phyloP scores from a whole-genome alignment of 2,797 vertebrate genomes.

The Leptatherina wallacei region DNA sequence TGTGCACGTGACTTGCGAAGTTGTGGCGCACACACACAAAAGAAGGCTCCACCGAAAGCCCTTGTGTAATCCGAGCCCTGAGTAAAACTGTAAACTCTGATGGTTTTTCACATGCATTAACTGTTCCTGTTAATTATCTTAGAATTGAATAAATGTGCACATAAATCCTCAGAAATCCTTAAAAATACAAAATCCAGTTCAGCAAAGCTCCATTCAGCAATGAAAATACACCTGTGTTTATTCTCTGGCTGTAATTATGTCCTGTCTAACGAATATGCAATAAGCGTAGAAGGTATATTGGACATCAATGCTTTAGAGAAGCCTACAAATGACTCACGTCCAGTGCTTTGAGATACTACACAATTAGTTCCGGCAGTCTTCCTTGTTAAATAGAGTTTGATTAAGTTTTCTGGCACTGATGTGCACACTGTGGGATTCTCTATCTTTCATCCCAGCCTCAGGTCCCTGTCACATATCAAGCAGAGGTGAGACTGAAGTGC shows the following conservation, averaged over 20 bases:
- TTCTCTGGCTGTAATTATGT: conserved; percentile 47
- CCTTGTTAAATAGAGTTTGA: conserved; percentile 58
- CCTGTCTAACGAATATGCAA: conserved; percentile 48
- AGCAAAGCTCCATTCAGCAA: conserved; percentile 19
- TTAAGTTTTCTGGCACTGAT: conserved; percentile 55
- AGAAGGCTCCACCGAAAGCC: neutral
- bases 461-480: conserved; percentile 63
- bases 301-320: conserved; percentile 42
- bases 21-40: neutral
- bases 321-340: conserved; percentile 41
- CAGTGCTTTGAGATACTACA: conserved; percentile 53
- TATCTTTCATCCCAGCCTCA: conserved; percentile 54
- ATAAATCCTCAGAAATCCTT: conserved; percentile 29
- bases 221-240: conserved; percentile 44
- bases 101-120: neutral
- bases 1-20: neutral
- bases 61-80: neutral
- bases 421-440: conserved; percentile 44
- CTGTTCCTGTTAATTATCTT: neutral
- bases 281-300: conserved; percentile 21
- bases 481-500: conserved; percentile 49
- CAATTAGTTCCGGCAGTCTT: conserved; percentile 62
- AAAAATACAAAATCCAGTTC: conserved; percentile 28
- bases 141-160: neutral
- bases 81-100: neutral